Base-by-base conservation (phyloP, 2,113 vertebrate genomes). In the Laterallus jamaicensis region DNA sequence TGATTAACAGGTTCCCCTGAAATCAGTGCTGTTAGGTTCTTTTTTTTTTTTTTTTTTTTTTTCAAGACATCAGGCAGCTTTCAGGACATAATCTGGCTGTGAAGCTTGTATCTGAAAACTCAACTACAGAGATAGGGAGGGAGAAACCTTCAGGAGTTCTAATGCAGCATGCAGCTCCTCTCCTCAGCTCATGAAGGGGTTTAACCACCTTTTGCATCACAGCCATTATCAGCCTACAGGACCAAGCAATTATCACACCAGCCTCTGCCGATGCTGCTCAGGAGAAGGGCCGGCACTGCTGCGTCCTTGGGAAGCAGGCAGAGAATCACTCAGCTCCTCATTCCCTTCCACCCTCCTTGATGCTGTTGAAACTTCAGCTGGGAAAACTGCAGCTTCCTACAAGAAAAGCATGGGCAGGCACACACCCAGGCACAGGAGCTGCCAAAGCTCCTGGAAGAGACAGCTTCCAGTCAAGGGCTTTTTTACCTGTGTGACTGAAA, bases 21-120 rank as follows among this genome's bases (percentile, higher is more conserved):
- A 82, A 40, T 79, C 76, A 70, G 4, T 55, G 47, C 11, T 89
- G 31, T 76, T 79, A 82, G 58, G 35, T 21, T 62, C 20, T 50
- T 47, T 62, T 88, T 39, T 39, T 39, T 39, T 39, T 39, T 39
- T 39, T 80, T 74, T 42, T 42, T 42, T 44, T 47, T 47, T 47
- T 18, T 25, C 71, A 70, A 88, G 63, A 88, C 26, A 29, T 83
- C 91, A 95, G n/a, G 86, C 86, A 93, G 68, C 44, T 88, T 93
- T 93, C 71, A 84, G 58, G 86, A 68, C 15, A 75, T 15, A 40
- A 88, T 52, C 52, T 24, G 54, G 8, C 79, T 73, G 55, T 80
- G 58, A 93, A 90, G 85, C 12, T 58, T 6, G 0, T 55, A 82
- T n/a, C 44, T 73, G 64, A 92, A 92, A 95, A 74, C 7, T 8